phyloP scores from a whole-genome alignment of 2,113 vertebrate species.

The Trochalopteron elliotii region DNA sequence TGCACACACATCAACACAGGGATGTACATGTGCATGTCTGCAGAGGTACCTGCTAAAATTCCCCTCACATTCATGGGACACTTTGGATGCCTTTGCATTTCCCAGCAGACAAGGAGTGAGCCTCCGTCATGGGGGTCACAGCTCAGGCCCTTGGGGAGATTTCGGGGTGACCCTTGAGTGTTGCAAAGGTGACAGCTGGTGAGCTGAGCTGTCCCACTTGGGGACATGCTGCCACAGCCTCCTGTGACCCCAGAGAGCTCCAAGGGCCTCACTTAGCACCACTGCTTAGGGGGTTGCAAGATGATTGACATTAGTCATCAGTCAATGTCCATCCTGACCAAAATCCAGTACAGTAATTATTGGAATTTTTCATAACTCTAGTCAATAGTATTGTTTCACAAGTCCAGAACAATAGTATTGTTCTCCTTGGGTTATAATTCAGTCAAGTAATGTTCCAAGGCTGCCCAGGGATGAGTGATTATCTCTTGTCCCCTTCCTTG shows the following conservation, averaged over 20 bases:
- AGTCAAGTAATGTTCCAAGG: not conserved
- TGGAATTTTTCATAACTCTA: not conserved
- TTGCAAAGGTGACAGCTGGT: not conserved
- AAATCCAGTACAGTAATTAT: not conserved
- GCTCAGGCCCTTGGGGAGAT: accelerated
- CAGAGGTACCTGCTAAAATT: not conserved
- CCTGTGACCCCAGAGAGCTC: not conserved
- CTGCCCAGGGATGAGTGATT: not conserved
- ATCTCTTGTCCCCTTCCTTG: not conserved
- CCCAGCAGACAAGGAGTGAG: not conserved
- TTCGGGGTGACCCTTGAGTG: accelerated
- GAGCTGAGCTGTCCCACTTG: not conserved
- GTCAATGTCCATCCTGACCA: accelerated
- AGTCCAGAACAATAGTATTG: not conserved
- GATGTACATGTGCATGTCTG: too few species aligned
- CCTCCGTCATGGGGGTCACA: not conserved
- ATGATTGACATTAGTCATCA: not conserved
- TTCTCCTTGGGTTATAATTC: not conserved
- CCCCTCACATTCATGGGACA: not conserved
- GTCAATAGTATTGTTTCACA: not conserved
- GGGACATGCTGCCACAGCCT: not conserved
- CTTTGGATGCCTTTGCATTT: not conserved
- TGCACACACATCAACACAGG: not conserved
- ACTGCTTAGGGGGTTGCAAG: not conserved
- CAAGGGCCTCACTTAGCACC: not conserved